Evolutionary conservation across 2,113 vertebrate genomes (phyloP).

Genomic region (Epinephelus cyanopodus): DNA sequence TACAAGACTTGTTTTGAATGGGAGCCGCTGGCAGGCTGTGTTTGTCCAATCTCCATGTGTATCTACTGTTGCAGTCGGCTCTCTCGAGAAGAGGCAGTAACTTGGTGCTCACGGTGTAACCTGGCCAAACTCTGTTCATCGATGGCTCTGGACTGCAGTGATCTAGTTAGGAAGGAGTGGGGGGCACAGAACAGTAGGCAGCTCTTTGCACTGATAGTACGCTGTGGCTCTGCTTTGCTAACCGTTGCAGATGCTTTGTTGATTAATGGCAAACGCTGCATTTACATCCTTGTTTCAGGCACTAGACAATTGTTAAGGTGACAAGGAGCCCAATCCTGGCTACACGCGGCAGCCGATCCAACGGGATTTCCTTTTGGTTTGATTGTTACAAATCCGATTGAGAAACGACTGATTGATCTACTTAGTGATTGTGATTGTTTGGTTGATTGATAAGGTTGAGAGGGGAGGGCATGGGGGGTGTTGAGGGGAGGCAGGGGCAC

Average conservation of each 20-base stretch:
- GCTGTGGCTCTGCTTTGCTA: slow-evolving; percentile 58
- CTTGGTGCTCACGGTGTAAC: slow-evolving; percentile 13
- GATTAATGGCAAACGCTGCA: slow-evolving; percentile 73
- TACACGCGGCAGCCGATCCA: slow-evolving; percentile 46
- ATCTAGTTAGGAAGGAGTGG: slow-evolving; percentile 1
- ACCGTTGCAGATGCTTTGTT: slow-evolving; percentile 53
- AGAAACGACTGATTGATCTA: slow-evolving; percentile 68
- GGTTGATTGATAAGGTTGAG: slow-evolving; percentile 42
- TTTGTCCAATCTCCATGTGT: background rate
- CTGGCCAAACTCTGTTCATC: slow-evolving; percentile 37
- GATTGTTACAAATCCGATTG: slow-evolving; percentile 81
- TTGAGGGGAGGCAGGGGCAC: slow-evolving; percentile 28
- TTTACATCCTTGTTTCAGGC: slow-evolving; percentile 79
- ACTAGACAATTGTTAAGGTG: slow-evolving; percentile 77
- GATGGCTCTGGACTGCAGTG: slow-evolving; percentile 56
- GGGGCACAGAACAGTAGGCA: slow-evolving; percentile 51
- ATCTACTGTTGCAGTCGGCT: background rate
- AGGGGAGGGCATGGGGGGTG: background rate
- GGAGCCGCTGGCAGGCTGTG: background rate
- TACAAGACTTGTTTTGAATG: background rate
- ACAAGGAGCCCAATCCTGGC: slow-evolving; percentile 61
- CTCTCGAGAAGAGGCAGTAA: background rate
- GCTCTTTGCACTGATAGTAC: slow-evolving; percentile 62
- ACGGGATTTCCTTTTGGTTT: slow-evolving; percentile 60
- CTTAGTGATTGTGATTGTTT: slow-evolving; percentile 75